Conservation (phyloP, 2,888 invertebrate genomes). For the Cybosia mesomella region DNA sequence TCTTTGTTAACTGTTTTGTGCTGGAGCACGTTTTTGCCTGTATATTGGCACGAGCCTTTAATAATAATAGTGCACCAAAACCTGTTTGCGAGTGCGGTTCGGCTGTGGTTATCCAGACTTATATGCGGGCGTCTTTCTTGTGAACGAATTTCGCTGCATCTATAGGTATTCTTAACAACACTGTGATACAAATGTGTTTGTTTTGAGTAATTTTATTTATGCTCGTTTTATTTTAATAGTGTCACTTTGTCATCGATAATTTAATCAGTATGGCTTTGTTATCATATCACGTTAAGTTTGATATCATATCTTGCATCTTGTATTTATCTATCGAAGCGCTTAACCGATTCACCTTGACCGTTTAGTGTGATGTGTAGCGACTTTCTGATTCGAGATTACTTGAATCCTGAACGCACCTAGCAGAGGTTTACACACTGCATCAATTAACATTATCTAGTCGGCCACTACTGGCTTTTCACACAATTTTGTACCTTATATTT, state of each 20-base stretch:
- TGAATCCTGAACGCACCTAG: conserved; percentile 64
- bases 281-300: conserved; percentile 43
- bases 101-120: conserved; percentile 82
- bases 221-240: conserved; percentile 27
- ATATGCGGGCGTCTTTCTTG: conserved; percentile 81
- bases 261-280: conserved; percentile 47
- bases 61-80: conserved; percentile 86
- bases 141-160: conserved; percentile 70
- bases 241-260: conserved; percentile 42
- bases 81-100: conserved; percentile 84
- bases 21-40: conserved; percentile 75
- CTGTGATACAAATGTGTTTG: conserved; percentile 48
- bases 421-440: conserved; percentile 51
- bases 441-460: conserved; percentile 63
- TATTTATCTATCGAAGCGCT: conserved; percentile 47
- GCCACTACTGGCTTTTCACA: conserved; percentile 57
- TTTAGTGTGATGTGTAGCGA: conserved; percentile 63
- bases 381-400: conserved; percentile 80
- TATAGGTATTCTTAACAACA: conserved; percentile 55
- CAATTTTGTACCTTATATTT: neutral
- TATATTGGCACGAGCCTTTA: conserved; percentile 85
- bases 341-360: conserved; percentile 78
- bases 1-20: conserved; percentile 76
- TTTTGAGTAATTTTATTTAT: conserved; percentile 43
- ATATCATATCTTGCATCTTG: conserved; percentile 47